Evolutionary conservation across 2,888 invertebrate species (phyloP), one percentile per base, ranked within the genome.

Genomic region (Linnaemya vulpina): DNA sequence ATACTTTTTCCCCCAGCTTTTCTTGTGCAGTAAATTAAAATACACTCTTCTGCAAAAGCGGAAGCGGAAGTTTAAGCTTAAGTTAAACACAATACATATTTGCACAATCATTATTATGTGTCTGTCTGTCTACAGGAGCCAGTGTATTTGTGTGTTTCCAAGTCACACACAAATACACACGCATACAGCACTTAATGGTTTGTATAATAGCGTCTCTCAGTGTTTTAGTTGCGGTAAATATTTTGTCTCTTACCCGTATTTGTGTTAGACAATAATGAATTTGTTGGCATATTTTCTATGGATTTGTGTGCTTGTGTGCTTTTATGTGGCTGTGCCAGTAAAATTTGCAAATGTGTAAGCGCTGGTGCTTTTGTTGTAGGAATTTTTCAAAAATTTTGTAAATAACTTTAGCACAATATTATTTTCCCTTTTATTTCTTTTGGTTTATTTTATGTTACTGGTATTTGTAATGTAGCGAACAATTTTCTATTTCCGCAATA

Each of bases 31-130:
- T 17, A 71, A 65, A 58, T 58, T 75, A 46, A 65, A 55, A 83
- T 43, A 67, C 51, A 51, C 65, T 65, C 3, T 67, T 30, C 46
- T 49, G 17, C 22, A n/a, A 65, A 22, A 0, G 43, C 76, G 82
- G 78, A 83, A 77, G 80, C 84, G 84, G 84, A 84, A 84, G 76
- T 58, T 77, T 68, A 77, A 77, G 77, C 80, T 77, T 77, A 81
- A 84, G 63, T 74, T 74, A 74, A 70, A 80, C 67, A 84, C 46
- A 81, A 77, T 73, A 68, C 62, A 68, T 70, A 71, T 83, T 70
- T 83, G 58, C 70, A 40, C 10, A 7, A 20, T 22, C 35, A 53
- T 60, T 35, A n/a, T 35, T 30, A 30, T 46, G 30, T 13, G 13
- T 38, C 7, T 38, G 53, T 43, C 25, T 20, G 51, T 9, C 1